phyloP scores from a whole-genome alignment of 2,888 invertebrate genomes.

The Drymonia ruficornis region DNA sequence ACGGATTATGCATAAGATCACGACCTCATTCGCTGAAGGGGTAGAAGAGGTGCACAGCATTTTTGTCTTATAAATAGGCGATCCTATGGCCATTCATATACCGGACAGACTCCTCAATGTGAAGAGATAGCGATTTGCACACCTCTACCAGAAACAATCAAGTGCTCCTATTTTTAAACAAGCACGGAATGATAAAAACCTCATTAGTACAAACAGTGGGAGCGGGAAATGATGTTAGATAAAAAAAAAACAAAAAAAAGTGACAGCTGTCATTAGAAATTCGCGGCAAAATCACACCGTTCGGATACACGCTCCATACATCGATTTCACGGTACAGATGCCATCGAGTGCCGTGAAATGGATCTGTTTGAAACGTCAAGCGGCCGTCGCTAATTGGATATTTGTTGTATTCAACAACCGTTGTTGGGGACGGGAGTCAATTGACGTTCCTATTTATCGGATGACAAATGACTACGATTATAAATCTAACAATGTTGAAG shows the following conservation, averaged over 20 bases:
- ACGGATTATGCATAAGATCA: too few species aligned
- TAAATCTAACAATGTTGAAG: neutral
- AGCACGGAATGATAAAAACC: too few species aligned
- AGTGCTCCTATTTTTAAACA: too few species aligned
- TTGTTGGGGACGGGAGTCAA: neutral
- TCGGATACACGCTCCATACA: constrained; percentile 30
- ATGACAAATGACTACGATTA: neutral
- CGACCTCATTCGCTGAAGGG: too few species aligned
- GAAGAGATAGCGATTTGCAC: too few species aligned
- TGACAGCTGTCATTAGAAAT: constrained; percentile 42
- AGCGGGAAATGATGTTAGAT: neutral
- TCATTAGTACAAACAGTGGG: too few species aligned
- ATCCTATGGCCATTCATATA: too few species aligned
- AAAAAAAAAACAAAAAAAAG: neutral
- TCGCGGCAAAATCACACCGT: constrained; percentile 38
- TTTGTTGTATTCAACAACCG: constrained; percentile 34
- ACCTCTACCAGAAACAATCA: too few species aligned
- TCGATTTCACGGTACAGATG: constrained; percentile 70
- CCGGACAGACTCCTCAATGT: too few species aligned
- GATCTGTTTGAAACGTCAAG: constrained; percentile 50
- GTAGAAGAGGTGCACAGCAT: too few species aligned
- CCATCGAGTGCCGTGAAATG: constrained; percentile 57
- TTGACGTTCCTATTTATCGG: neutral
- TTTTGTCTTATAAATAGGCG: too few species aligned
- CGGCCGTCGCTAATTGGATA: constrained; percentile 54